Conservation (phyloP, 1,140 invertebrate species). For the Neoseiulus cucumeris region DNA sequence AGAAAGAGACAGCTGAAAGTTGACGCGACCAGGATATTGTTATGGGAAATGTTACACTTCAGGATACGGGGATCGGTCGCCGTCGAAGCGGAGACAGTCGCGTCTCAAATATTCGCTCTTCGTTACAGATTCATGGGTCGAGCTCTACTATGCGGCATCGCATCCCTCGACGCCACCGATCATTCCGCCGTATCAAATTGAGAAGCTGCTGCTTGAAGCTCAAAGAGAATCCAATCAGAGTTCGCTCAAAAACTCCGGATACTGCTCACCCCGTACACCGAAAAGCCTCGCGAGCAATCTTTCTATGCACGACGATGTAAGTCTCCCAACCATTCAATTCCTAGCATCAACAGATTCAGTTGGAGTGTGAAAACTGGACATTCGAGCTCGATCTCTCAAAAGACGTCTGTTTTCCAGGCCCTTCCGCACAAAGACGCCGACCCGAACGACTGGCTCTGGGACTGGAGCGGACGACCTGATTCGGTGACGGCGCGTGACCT, state of each 20-base stretch:
- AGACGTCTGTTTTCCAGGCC: not conserved
- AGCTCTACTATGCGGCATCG: slow-evolving; percentile 5
- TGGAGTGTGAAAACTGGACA: no score
- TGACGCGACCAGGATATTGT: no score
- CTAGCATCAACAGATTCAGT: no score
- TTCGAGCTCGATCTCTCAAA: not conserved
- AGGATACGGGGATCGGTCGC: no score
- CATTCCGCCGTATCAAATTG: not conserved
- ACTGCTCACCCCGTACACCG: slow-evolving; percentile 6
- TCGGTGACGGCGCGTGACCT: slow-evolving; percentile 3
- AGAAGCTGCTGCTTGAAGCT: slow-evolving; percentile 3
- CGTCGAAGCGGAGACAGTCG: no score
- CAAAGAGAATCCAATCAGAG: slow-evolving; percentile 5
- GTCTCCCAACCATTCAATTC: not conserved
- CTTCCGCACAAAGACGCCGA: slow-evolving; percentile 1
- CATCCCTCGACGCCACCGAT: not conserved
- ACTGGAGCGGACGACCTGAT: not conserved
- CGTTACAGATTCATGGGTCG: slow-evolving; percentile 2
- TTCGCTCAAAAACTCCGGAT: slow-evolving; percentile 3
- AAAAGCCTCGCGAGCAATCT: slow-evolving; percentile 5
- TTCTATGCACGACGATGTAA: not conserved
- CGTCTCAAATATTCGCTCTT: not conserved
- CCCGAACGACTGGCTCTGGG: slow-evolving; percentile 4
- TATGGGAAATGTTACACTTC: no score
- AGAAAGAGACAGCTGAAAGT: no score